Evolutionary conservation across 2,113 vertebrate genomes (phyloP), one percentile per base, ranked within the genome.

Genomic region (Strigops habroptila): DNA sequence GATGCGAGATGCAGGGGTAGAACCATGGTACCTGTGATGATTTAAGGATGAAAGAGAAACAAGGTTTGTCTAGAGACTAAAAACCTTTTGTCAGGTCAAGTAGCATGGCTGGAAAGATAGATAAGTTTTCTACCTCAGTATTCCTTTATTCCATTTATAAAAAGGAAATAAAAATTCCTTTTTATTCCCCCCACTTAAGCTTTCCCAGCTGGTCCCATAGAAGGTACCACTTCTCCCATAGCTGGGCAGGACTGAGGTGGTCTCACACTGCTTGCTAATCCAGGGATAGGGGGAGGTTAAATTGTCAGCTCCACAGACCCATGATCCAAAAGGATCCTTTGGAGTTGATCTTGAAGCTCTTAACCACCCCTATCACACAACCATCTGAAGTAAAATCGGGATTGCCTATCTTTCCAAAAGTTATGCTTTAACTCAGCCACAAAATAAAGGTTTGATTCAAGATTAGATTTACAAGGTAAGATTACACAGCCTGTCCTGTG

Each of bases 401-500:
- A 43, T 64, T 73, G 30, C 24, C 67, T 25, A 1, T 79, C 86
- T 91, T 92, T 82, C 70, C 41, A 57, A 82, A 91, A 94, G 27
- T 86, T 82, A 51, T 2, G 3, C 25, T 94, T 86, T 91, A 87
- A 82, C 70, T 90, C 81, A 49, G 70, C 62, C 84, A 59, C 65
- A 76, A 89, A 93, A 85, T 31, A n/a, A 11, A 64, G 31, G 57
- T 93, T 76, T 62, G 94, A 84, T 92, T 68, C 52, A 73, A 93
- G 89, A 93, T 91, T 91, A 95, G 88, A 93, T 95, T 94, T 87
- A 84, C 48, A 57, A 49, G 15, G 52, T 80, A 49, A 85, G 86
- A 94, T 93, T 93, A 55, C 28, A 39, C 10, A 39, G 27, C n/a
- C 37, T 76, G 27, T 52, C 70, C 59, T 69, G 28, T 65, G 57